Evolutionary conservation across 2,888 invertebrate genomes (phyloP).

Genomic region (Agrilus biguttatus): DNA sequence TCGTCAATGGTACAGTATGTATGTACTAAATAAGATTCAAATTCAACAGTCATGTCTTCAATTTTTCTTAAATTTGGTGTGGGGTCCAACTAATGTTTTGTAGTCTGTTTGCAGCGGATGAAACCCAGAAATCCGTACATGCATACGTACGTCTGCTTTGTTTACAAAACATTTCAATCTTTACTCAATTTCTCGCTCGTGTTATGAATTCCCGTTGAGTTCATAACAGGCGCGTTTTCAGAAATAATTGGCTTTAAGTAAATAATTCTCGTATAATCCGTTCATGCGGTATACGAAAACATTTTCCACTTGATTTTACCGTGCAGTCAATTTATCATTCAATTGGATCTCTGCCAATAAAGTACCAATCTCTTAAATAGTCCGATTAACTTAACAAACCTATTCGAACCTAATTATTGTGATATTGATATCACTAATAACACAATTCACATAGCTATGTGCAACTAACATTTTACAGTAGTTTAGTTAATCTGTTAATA

Average conservation of each 20-base stretch:
- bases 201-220: constrained; percentile 27
- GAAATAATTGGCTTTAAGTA: constrained; percentile 27
- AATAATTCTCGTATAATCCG: constrained; percentile 20
- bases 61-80: background rate
- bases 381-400: no score
- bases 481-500: no score
- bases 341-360: constrained; percentile 6
- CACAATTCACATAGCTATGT: no score
- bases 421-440: no score
- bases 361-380: no score
- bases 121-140: constrained; percentile 29
- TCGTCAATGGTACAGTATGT: no score
- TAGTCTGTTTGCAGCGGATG: constrained; percentile 16
- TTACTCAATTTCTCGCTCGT: constrained; percentile 26
- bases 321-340: constrained; percentile 5
- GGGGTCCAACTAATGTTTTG: constrained; percentile 1
- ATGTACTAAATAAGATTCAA: no score
- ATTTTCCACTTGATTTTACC: no score
- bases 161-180: constrained; percentile 31
- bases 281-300: constrained; percentile 10
- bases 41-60: no score
- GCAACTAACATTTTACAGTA: no score
- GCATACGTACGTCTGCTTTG: constrained; percentile 28
- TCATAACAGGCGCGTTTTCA: constrained; percentile 25
- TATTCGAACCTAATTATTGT: no score